Conservation (phyloP, 2,888 invertebrate genomes). For the Apoda limacodes region DNA sequence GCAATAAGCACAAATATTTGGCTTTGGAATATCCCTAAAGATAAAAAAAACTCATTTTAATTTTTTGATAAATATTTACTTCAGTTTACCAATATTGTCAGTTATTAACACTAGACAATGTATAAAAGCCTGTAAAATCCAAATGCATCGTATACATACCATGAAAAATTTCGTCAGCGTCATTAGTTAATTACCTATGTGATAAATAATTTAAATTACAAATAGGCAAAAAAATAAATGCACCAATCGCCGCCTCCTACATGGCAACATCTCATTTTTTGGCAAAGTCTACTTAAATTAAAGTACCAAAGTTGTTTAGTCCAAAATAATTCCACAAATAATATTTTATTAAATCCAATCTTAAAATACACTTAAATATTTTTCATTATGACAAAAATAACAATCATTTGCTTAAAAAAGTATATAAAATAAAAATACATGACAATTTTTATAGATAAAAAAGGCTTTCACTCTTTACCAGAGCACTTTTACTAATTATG, state of each 20-base stretch:
- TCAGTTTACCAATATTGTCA: conserved; percentile 28
- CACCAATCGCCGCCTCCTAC: conserved; percentile 44
- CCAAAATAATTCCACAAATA: no score
- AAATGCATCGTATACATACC: conserved; percentile 38
- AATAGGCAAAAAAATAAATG: conserved; percentile 57
- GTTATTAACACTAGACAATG: conserved; percentile 41
- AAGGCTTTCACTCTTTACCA: no score
- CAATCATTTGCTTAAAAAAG: no score
- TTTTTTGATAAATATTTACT: conserved; percentile 51
- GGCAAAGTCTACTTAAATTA: background rate
- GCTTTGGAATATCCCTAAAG: conserved; percentile 7
- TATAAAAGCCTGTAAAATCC: conserved; percentile 53
- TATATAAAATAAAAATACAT: no score
- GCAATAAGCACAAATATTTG: no score
- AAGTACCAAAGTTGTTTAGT: background rate
- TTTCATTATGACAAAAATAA: no score
- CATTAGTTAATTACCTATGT: conserved; percentile 11
- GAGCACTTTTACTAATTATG: no score
- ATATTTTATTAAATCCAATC: no score
- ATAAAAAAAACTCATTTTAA: conserved; percentile 24
- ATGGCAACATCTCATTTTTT: conserved; percentile 53
- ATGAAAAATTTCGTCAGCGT: conserved; percentile 37
- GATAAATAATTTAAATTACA: conserved; percentile 31
- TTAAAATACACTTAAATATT: no score
- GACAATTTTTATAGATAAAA: no score